Base-by-base conservation (phyloP, 1,140 invertebrate species). In the Pseudomyrmex flavicornis region DNA sequence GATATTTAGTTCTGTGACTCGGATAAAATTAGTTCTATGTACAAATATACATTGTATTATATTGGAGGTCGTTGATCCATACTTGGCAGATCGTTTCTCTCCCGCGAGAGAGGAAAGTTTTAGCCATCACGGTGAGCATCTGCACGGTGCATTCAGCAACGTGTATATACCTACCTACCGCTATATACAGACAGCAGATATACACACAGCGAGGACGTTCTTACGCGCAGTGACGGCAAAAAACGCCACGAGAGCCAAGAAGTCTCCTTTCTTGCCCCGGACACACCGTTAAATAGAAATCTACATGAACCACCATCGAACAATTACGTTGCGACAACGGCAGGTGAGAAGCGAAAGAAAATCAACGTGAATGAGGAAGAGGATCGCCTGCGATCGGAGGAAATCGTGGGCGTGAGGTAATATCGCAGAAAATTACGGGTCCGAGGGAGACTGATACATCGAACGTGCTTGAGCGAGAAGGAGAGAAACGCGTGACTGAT, bases 1-100 rank as follows among this genome's bases (percentile, higher is more conserved):
- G 35, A 35, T 35, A 35, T 35, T 35, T 5, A 35, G 35, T 35
- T 35, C 35, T 35, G 70, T 58, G 35, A 58, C 56, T 82, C 86
- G 59, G 70, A 54, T 63, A 52, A 75, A 70, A 26, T 84, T 89
- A 80, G 84, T 84, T 85, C 68, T 76, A 69, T 75, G 76, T 85
- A 72, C 82, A 89, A 88, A 89, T 89, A 87, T 87, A 83, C 85
- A 89, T 89, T 87, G 61, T 77, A 69, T 87, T 77, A 69, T 87
- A 83, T 86, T 82, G 75, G 90, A 91, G 92, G 91, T 92, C 90
- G 85, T 92, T 92, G 91, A 93, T 92, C 91, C 88, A 90, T 89
- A 89, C 87, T 82, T 91, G 86, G 84, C 88, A 89, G 88, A 90
- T 90, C 88, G 89, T 89, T 26, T 26, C 26, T 90, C 80, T 83